Evolutionary conservation across 2,888 invertebrate genomes (phyloP).

Genomic region (Onthophagus sagittarius): DNA sequence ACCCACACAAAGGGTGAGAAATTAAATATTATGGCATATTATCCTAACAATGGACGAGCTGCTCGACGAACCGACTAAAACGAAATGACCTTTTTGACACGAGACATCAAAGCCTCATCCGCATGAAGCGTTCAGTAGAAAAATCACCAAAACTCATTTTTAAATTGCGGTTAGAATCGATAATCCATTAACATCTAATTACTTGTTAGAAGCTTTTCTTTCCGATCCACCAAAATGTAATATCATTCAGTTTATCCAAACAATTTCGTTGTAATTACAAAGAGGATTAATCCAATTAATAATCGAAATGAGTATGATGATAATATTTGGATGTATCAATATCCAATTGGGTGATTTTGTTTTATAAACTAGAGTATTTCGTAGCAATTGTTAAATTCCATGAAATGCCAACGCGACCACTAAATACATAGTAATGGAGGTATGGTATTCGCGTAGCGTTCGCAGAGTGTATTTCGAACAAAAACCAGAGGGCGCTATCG

Average conservation of each 20-base stretch:
- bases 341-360: not conserved
- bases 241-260: too few species aligned
- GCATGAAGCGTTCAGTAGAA: not conserved
- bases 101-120: not conserved
- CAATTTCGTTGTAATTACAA: too few species aligned
- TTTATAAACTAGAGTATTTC: not conserved
- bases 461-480: not conserved
- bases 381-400: not conserved
- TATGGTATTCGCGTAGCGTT: not conserved
- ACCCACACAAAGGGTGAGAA: not conserved
- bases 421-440: not conserved
- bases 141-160: not conserved
- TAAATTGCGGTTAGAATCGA: not conserved
- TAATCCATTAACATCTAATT: not conserved
- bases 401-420: not conserved
- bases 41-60: not conserved
- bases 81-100: not conserved
- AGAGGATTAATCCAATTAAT: too few species aligned
- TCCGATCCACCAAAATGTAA: too few species aligned
- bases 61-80: not conserved
- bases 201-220: too few species aligned
- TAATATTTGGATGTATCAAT: too few species aligned
- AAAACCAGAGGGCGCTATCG: not conserved
- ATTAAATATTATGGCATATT: not conserved
- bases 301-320: too few species aligned